Evolutionary conservation across 2,113 vertebrate genomes (phyloP), one percentile per base, ranked within the genome.

Genomic region (Burhinus bistriatus): DNA sequence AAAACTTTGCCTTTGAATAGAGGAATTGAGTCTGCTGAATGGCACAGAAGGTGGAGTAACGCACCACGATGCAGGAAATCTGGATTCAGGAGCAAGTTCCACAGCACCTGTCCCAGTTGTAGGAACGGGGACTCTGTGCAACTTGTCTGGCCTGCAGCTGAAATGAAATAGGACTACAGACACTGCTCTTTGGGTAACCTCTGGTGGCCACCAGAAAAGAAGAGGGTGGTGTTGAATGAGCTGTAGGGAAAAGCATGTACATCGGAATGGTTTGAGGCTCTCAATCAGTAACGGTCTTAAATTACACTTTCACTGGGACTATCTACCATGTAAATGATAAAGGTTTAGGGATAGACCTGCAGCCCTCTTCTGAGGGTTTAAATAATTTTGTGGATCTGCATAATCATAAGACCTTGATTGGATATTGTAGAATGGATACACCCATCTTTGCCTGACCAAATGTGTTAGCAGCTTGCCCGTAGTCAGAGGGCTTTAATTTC

Each of bases 151-250:
- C 80, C 45, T 21, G 0, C n/a, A 69, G 75, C 34, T 57, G 49
- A 14, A 5, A 0, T 2, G 16, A 27, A 34, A 3, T 6, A 19
- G 23, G 23, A 47, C 52, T 15, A 1, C 29, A 0, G 23, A 1
- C 2, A 2, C 26, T 38, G 55, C 23, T 68, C 34, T 36, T 17
- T 12, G 52, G 59, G 2, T 15, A 9, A 16, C 2, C 22, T 3
- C 0, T 22, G 58, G 44, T 57, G 90, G 79, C 69, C 66, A 5
- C 5, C 2, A 17, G 66, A 6, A 21, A 3, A 30, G 57, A 10
- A 32, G 58, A 66, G 21, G 27, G 29, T 2, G 6, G 38, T 14
- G 62, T 12, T 40, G 75, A 5, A 42, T 2, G 26, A 72, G 47
- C 27, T 8, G 29, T 30, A 71, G 52, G 54, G 59, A 38, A 11